These are phyloP conservation scores for Drusus annulatus DNA, from an alignment of 1,140 invertebrate species.

Conservation along the genomic window DNA sequence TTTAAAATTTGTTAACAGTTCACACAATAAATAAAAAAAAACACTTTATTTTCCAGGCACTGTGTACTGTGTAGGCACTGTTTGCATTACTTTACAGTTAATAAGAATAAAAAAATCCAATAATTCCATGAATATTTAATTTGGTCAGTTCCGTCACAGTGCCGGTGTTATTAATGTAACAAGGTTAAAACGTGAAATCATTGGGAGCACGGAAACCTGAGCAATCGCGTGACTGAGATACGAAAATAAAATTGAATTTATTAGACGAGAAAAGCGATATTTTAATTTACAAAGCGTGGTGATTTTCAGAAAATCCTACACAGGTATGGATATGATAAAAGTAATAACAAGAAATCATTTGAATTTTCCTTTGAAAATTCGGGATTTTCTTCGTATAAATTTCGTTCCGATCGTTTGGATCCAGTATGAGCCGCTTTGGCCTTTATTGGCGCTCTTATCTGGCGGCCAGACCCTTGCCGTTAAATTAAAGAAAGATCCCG, in stretches of 20 bases:
- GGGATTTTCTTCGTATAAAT: slow-evolving; percentile 15
- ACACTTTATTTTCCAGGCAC: no score
- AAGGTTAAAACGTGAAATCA: no score
- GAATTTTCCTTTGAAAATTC: slow-evolving; percentile 15
- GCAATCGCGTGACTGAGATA: background rate
- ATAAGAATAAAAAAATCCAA: no score
- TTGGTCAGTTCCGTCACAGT: no score
- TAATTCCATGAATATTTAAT: no score
- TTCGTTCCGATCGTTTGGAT: background rate
- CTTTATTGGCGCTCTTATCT: slow-evolving; percentile 11
- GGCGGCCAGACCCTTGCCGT: background rate
- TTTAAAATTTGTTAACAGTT: no score
- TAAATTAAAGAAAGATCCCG: background rate
- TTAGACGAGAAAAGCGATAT: background rate
- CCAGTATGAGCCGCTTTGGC: background rate
- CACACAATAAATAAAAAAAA: no score
- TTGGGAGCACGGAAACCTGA: no score
- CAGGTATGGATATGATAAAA: background rate
- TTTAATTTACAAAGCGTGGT: background rate
- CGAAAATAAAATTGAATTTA: background rate
- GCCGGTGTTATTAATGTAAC: no score
- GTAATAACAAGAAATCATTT: slow-evolving; percentile 28
- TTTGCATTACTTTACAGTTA: no score
- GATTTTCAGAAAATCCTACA: background rate
- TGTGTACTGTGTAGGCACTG: no score